phyloP scores from a whole-genome alignment of 2,797 vertebrate genomes.

The Sciurus vulgaris region DNA sequence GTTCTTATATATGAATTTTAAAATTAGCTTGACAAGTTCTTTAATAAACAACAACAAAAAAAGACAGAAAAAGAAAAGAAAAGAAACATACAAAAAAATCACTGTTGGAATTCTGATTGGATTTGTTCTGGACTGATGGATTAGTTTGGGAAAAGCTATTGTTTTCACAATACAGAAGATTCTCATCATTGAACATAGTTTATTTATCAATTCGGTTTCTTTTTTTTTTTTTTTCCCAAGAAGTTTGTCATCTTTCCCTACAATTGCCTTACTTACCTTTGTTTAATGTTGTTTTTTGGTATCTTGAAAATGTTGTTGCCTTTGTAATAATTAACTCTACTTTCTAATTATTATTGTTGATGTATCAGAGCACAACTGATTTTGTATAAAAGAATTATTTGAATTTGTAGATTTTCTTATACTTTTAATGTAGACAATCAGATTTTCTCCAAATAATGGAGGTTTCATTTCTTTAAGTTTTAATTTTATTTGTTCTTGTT shows the following conservation, averaged over 20 bases:
- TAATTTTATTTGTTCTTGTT: conserved; percentile 1
- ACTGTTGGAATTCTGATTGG: not conserved
- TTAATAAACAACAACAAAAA: not conserved
- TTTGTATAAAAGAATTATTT: conserved; percentile 31
- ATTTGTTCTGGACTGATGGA: not conserved
- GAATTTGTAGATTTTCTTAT: not conserved
- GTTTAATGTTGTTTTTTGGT: not conserved
- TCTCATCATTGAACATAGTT: conserved; percentile 38
- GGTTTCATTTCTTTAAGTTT: conserved; percentile 39
- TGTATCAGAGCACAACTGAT: not conserved
- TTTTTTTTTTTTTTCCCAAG: conserved; percentile 18
- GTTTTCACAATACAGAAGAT: not conserved
- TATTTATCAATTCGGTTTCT: not conserved
- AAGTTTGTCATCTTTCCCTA: not conserved
- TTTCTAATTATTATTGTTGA: not conserved
- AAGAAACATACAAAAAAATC: not conserved
- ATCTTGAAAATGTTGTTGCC: not conserved
- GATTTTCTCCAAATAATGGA: conserved; percentile 16
- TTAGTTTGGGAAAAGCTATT: not conserved
- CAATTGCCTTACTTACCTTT: not conserved
- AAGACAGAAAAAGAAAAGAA: not conserved
- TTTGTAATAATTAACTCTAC: conserved; percentile 25
- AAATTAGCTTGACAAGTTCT: not conserved
- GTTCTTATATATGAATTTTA: conserved; percentile 34
- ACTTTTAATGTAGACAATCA: conserved; percentile 11